Evolutionary conservation across 2,888 invertebrate genomes (phyloP), one percentile per base, ranked within the genome.

Genomic region (Drosophila nigricruria): DNA sequence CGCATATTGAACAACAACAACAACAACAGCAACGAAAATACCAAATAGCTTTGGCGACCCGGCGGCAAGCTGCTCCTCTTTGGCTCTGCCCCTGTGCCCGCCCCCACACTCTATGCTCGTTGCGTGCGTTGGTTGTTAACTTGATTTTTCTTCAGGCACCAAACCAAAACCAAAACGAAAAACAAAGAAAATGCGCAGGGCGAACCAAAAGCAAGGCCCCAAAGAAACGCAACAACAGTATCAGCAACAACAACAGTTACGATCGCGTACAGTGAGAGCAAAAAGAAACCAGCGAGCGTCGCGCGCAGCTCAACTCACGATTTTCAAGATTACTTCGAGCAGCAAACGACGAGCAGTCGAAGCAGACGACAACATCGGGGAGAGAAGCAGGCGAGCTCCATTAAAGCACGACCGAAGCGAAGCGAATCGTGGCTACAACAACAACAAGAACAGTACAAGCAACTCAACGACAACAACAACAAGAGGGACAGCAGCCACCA

Each of bases 151-250:
- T 89, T 89, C 49, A 67, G 80, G 79, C 88, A 61, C 56, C 52
- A 47, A 52, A 58, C 52, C 62, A 70, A 71, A 69, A 71, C 36
- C 10, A 70, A 71, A 67, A 72, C 75, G 70, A 87, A 83, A 76
- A 77, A 88, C 82, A 88, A 89, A 89, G 86, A 89, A 89, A 89
- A 89, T 89, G 89, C 74, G 67, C 77, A 81, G 84, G 84, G 84
- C 84, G 54, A 78, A 70, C 73, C 50, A 25, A 65, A 70, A 70
- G 70, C 54, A 67, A 69, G 78, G 71, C 67, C 72, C 65, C 70
- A 68, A 70, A 60, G 49, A 59, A 40, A 64, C 58, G 27, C 42
- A 32, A 49, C 57, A 34, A 36, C 32, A 54, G 32, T 30, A n/a
- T 9, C 27, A 70, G 40, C 42, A 47, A 50, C 30, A 38, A 36